Percentiles rank a stretch among this genome's conserved stretches.
These are phyloP conservation scores for Agrypnus murinus DNA, from an alignment of 2,888 invertebrate genomes.

Conservation along the genomic window DNA sequence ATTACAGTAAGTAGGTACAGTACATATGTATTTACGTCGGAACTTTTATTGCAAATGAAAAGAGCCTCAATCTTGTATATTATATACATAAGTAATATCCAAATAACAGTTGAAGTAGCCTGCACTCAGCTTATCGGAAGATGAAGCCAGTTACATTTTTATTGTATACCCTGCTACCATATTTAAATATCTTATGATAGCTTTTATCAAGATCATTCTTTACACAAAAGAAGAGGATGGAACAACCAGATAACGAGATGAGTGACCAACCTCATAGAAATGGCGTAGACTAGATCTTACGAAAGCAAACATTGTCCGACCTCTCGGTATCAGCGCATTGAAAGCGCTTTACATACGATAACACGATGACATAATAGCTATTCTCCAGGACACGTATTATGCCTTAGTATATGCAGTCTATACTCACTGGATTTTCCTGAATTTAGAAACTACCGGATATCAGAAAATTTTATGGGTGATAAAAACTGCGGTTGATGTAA, in stretches of 20 bases:
- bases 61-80: too few relatives aligned
- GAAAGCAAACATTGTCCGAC: slow-evolving; percentile 43
- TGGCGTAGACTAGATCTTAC: slow-evolving; percentile 40
- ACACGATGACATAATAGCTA: slow-evolving; percentile 45
- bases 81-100: too few relatives aligned
- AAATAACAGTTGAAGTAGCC: too few relatives aligned
- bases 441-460: slow-evolving; percentile 36
- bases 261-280: slow-evolving; percentile 42
- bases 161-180: slow-evolving; percentile 4
- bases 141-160: slow-evolving; percentile 19
- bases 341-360: slow-evolving; percentile 45
- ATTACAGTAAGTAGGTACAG: too few relatives aligned
- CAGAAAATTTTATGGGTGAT: slow-evolving; percentile 19
- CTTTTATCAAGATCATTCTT: slow-evolving; percentile 30
- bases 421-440: slow-evolving; percentile 37
- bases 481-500: slow-evolving; percentile 1
- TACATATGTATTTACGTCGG: too few relatives aligned
- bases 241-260: slow-evolving; percentile 38
- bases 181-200: slow-evolving; percentile 31
- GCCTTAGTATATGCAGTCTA: slow-evolving; percentile 31
- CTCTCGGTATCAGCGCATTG: slow-evolving; percentile 43
- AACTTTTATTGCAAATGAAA: too few relatives aligned
- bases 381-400: slow-evolving; percentile 43
- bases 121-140: slow-evolving; percentile 2
- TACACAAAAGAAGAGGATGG: slow-evolving; percentile 35